Evolutionary conservation across 2,113 vertebrate genomes (phyloP), one percentile per base, ranked within the genome.

Genomic region (Pollachius pollachius): DNA sequence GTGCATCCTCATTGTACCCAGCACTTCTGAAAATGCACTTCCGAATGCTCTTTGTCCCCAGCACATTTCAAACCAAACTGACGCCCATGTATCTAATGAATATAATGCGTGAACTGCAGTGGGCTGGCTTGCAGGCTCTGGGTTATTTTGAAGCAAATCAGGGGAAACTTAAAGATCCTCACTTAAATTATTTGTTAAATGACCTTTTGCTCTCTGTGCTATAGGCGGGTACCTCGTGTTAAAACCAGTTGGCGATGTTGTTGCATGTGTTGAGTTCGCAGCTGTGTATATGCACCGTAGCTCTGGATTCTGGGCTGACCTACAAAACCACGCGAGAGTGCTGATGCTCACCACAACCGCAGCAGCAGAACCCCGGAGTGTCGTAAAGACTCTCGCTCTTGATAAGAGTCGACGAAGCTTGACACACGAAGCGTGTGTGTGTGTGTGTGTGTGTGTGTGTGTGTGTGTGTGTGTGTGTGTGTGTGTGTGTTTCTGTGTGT

Each of bases 351-450:
- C 80, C 72, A 79, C 78, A 78, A 84, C 62, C 63, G 67, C 80
- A 76, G 68, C 76, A 34, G 30, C 30, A 34, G 30, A 34, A 34
- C 30, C 30, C 30, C 30, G 30, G 30, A 34, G 30, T 34, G 30
- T 34, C 30, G 30, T 34, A 34, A 34, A 34, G 4, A 34, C 30
- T 83, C 12, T 82, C 15, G 72, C 75, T 69, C 69, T 83, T 75
- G 81, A 83, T 67, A 73, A 87, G 78, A 89, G 78, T 82, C 82
- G 86, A 87, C 87, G 82, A 85, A 84, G 82, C 81, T 81, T 90
- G 88, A 89, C 78, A 84, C 72, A n/a, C 54, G 12, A 57, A 11
- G 41, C 12, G 41, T 48, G 41, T 48, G 41, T 48, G 9, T 48
- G 41, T 48, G 9, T 48, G 41, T 48, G 7, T 48, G 41, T 48